A percentile compares a stretch with the other conserved stretches of the same genome.
Conservation (phyloP, 2,113 vertebrate species). For the human (Homo sapiens) region GRCh38 chr17:16732501-16733000, state of each 20-base stretch:
- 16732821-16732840: too few relatives aligned
- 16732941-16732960: too few relatives aligned
- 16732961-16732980: too few relatives aligned
- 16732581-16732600: constrained; percentile 88
- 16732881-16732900: too few relatives aligned
- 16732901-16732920: too few relatives aligned
- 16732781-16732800: too few relatives aligned
- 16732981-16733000: too few relatives aligned
- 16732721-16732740: not conserved
- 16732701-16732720: not conserved
- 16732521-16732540: constrained; percentile 78
- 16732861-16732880: too few relatives aligned
- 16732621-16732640: constrained; percentile 90
- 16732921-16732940: too few relatives aligned
- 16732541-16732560: constrained; percentile 90
- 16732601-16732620: constrained; percentile 91
- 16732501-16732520: not conserved
- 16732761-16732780: not conserved
- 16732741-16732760: not conserved
- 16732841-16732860: too few relatives aligned
- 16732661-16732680: constrained; percentile 81
- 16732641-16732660: constrained; percentile 81
- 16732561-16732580: constrained; percentile 88
- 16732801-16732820: too few relatives aligned
- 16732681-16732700: not conserved